These are phyloP conservation scores for Smutsia gigantea DNA, from an alignment of 2,797 vertebrate genomes.

Conservation along the genomic window DNA sequence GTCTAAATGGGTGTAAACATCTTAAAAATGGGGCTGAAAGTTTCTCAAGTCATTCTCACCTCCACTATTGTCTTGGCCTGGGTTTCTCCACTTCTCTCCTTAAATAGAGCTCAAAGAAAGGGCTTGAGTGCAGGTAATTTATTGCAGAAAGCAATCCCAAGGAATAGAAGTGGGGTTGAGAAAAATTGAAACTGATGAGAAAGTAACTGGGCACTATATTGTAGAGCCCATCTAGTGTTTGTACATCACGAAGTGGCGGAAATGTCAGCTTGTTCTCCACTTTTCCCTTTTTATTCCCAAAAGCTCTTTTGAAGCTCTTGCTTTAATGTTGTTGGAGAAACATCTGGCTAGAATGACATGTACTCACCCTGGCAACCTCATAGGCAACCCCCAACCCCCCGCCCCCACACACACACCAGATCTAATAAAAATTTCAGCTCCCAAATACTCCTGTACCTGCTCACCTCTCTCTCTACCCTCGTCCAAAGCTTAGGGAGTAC, in stretches of 20 bases:
- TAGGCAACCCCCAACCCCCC: neutral
- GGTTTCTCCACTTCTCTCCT: neutral
- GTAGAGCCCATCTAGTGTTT: neutral
- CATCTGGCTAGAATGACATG: neutral
- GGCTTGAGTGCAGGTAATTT: neutral
- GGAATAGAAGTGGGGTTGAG: neutral
- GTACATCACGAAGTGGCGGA: neutral
- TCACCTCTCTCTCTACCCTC: rapidly evolving
- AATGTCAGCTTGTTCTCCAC: neutral
- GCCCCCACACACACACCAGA: neutral
- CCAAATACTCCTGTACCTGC: neutral
- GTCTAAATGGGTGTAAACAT: neutral
- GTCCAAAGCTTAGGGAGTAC: neutral
- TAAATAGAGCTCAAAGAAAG: neutral
- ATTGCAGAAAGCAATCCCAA: neutral
- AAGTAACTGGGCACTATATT: rapidly evolving
- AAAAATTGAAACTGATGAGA: neutral
- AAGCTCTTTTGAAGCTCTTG: neutral
- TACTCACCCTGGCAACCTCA: neutral
- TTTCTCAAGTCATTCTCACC: neutral
- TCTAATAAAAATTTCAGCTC: neutral
- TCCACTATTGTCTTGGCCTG: neutral
- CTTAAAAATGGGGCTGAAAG: neutral
- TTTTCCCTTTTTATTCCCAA: neutral
- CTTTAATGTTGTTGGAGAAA: neutral